Percentiles rank a stretch among this genome's conserved stretches.
Evolutionary conservation across 2,113 vertebrate species (phyloP).

Genomic region (Gobius niger): DNA sequence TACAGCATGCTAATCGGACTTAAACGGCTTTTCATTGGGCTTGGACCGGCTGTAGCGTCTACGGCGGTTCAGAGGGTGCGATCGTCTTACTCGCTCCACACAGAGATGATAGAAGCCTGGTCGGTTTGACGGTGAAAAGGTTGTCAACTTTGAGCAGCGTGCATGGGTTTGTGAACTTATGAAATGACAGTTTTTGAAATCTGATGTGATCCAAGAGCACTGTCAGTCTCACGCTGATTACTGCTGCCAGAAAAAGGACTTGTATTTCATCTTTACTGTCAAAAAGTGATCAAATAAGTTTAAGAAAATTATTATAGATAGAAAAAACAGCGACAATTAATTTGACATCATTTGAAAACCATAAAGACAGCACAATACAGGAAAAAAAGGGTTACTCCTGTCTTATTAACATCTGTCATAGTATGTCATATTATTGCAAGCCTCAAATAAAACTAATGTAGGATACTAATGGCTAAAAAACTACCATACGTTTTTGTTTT

Average conservation of each 20-base stretch:
- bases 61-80: constrained; percentile 28
- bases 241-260: not conserved
- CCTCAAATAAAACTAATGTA: no score
- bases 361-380: no score
- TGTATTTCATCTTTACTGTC: not conserved
- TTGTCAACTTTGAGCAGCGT: not conserved
- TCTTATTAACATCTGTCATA: no score
- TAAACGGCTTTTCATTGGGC: constrained; percentile 2
- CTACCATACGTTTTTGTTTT: no score
- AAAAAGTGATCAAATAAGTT: no score
- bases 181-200: not conserved
- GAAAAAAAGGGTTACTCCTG: no score
- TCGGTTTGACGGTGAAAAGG: not conserved
- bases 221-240: not conserved
- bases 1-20: constrained; percentile 7
- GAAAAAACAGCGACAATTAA: no score
- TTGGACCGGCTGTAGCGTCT: constrained; percentile 11
- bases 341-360: no score
- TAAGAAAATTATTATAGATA: no score
- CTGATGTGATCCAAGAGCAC: not conserved
- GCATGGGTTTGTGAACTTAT: not conserved
- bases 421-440: no score
- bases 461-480: no score
- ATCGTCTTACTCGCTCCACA: constrained; percentile 9
- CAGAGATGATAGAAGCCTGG: not conserved